Percentiles rank a stretch among this genome's conserved stretches.
These are phyloP conservation scores for Nannoperca obscura DNA, from an alignment of 2,797 vertebrate species.

Conservation along the genomic window DNA sequence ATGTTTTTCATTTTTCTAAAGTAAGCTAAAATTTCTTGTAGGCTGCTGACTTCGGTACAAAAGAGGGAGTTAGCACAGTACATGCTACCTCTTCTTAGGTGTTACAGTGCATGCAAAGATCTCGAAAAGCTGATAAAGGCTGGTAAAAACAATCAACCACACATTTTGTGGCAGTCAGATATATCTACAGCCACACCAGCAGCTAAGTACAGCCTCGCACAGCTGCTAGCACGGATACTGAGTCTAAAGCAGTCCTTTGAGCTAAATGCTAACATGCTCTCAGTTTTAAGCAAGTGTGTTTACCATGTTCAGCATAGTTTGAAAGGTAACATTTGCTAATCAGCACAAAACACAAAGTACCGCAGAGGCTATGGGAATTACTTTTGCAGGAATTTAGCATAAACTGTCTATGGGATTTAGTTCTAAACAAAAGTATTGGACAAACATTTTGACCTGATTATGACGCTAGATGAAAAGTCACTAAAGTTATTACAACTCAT, in stretches of 20 bases:
- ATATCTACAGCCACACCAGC: neutral
- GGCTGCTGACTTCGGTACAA: constrained; percentile 7
- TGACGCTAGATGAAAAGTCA: neutral
- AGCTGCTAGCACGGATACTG: too few species aligned
- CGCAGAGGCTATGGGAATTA: neutral
- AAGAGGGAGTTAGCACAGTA: neutral
- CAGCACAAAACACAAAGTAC: neutral
- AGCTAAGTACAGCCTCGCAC: neutral
- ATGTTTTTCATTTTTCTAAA: constrained; percentile 4
- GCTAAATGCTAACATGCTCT: neutral
- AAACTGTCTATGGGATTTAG: too few species aligned
- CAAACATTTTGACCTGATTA: neutral
- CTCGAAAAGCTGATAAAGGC: neutral
- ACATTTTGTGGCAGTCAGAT: neutral
- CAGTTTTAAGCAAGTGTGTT: neutral
- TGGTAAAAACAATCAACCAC: too few species aligned
- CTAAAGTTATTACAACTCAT: neutral
- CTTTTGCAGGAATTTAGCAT: neutral
- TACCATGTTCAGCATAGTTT: neutral
- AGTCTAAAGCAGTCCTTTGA: neutral
- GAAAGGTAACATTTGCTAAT: neutral
- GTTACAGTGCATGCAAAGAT: neutral
- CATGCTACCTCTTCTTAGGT: neutral
- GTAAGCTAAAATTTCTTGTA: constrained; percentile 12
- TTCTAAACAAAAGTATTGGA: too few species aligned